phyloP scores from a whole-genome alignment of 2,113 vertebrate genomes.

The Gasterosteus aculeatus region DNA sequence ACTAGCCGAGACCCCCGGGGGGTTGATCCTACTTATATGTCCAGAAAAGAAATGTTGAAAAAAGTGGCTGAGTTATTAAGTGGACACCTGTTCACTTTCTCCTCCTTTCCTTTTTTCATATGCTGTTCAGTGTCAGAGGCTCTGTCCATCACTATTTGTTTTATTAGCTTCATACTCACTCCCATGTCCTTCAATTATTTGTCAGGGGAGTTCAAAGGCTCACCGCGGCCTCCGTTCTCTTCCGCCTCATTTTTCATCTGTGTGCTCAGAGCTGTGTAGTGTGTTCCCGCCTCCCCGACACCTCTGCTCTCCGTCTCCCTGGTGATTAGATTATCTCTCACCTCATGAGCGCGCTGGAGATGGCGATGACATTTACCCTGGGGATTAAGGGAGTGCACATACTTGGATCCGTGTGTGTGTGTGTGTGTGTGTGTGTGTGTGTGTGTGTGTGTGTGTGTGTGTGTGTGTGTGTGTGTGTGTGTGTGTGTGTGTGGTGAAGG shows the following conservation, averaged over 20 bases:
- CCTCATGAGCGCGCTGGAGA: conserved; percentile 3
- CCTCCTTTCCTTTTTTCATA: neutral
- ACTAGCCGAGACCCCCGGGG: neutral
- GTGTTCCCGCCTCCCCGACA: conserved; percentile 7
- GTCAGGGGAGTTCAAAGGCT: conserved; percentile 41
- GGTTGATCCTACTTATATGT: conserved; percentile 6
- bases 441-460: too few relatives aligned
- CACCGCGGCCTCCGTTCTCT: neutral
- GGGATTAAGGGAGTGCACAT: conserved; percentile 33
- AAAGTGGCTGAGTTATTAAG: neutral
- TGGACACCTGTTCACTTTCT: conserved; percentile 15
- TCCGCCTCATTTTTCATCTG: conserved; percentile 10
- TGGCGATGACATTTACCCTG: conserved; percentile 40
- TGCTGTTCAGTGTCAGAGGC: neutral
- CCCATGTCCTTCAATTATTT: conserved; percentile 37
- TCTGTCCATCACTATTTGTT: conserved; percentile 22
- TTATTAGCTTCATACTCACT: neutral
- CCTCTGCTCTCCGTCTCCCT: conserved; percentile 35
- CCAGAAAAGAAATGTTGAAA: conserved; percentile 5
- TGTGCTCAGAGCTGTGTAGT: neutral
- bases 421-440: neutral
- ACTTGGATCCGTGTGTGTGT: conserved; percentile 15
- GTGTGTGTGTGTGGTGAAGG: neutral
- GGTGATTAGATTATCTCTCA: conserved; percentile 57
- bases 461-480: neutral